Percentiles rank a stretch among this genome's conserved stretches.
Conservation (phyloP, 2,113 vertebrate species). For the Mesitornis unicolor region DNA sequence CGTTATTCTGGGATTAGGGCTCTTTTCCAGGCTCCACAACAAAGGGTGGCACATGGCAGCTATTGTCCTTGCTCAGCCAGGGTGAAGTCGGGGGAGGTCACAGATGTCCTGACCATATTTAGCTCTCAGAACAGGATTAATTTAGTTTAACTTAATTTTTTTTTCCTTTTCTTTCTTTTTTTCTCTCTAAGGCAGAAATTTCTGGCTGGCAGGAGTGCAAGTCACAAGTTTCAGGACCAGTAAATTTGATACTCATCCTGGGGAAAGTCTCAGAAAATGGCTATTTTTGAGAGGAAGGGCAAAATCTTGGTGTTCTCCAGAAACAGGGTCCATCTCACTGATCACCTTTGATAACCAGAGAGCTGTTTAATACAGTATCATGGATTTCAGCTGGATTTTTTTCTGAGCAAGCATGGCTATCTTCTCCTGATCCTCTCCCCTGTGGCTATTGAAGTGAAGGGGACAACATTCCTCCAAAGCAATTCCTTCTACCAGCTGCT, state of each 20-base stretch:
- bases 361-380: background rate
- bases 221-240: background rate
- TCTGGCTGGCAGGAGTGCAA: background rate
- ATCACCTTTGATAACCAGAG: background rate
- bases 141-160: background rate
- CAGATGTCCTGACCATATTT: conserved; percentile 62
- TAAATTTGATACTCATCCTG: background rate
- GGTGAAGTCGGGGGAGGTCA: conserved; percentile 53
- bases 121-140: conserved; percentile 35
- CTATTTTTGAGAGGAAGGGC: background rate
- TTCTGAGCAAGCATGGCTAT: background rate
- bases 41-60: conserved; percentile 51
- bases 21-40: conserved; percentile 35
- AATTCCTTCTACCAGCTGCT: background rate
- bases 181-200: background rate
- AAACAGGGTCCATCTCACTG: background rate
- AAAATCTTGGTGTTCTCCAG: background rate
- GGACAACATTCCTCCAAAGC: background rate
- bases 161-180: background rate
- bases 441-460: background rate
- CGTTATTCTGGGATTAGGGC: conserved; percentile 3
- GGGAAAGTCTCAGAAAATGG: background rate
- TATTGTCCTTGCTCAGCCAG: conserved; percentile 48
- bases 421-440: background rate
- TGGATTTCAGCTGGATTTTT: background rate